Evolutionary conservation across 2,888 invertebrate species (phyloP), one percentile per base, ranked within the genome.

Genomic region (Sussaba pulchella): DNA sequence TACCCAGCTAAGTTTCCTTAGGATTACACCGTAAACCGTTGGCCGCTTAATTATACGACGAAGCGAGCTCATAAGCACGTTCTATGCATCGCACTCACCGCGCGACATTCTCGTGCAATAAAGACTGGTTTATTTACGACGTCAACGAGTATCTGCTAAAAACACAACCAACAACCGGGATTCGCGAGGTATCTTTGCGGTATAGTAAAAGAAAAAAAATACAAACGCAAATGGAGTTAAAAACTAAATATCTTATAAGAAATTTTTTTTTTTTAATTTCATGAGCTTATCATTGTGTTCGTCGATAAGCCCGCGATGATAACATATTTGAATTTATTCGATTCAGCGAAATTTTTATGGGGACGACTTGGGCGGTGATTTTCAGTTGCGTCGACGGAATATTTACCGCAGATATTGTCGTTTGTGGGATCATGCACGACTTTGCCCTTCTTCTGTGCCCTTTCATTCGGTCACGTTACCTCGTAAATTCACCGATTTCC

Each of bases 1-100:
- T 66, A 75, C 71, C 52, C 39, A 70, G 71, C 83, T 82, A 86
- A 89, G 86, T 88, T 89, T 87, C 87, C 85, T 84, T 82, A 82
- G 88, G 88, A 88, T 88, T 88, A 89, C 85, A 84, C 84, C 85
- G 84, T 87, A 86, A 87, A 86, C 87, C 85, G 84, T 83, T 85
- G 86, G 82, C 86, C 85, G 83, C 88, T 88, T 87, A 87, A 89
- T 89, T 89, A 88, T 87, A 87, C 86, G 82, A 81, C 78, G 75
- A 85, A 54, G 50, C 59, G 36, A 81, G 72, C 77, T 50, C 52
- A 64, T 63, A 41, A 76, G 54, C 67, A 67, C 31, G 39, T 64
- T 69, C 41, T 39, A 70, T 26, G 70, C 61, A 50, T 64, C 50
- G 73, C 64, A 77, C 72, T 69, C 64, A 73, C 64, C 73, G 59